phyloP scores from a whole-genome alignment of 1,140 invertebrate genomes.

The Theocolax elegans region DNA sequence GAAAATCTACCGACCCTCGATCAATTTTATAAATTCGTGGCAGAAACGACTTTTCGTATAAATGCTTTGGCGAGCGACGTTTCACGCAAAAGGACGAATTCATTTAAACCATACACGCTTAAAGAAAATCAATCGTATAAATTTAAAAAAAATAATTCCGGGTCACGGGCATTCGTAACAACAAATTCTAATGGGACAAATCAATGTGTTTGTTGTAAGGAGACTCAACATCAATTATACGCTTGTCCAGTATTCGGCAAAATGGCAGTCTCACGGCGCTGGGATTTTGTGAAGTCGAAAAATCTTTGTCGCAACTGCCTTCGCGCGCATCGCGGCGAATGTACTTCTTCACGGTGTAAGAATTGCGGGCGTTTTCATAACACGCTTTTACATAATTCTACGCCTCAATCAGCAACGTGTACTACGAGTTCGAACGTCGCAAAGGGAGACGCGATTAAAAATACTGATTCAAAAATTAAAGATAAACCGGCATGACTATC shows the following conservation, averaged over 20 bases:
- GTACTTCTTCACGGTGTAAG: neutral
- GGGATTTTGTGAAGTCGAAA: neutral
- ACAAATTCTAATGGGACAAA: neutral
- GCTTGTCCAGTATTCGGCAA: neutral
- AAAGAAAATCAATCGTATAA: neutral
- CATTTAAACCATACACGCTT: neutral
- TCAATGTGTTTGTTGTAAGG: neutral
- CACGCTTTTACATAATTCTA: neutral
- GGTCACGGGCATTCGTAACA: neutral
- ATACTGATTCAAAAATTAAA: too few species aligned
- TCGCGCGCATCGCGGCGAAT: too few species aligned
- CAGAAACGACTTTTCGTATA: neutral
- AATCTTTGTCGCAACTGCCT: too few species aligned
- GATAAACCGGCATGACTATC: too few species aligned
- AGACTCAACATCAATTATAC: neutral
- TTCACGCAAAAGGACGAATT: neutral
- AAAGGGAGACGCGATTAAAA: too few species aligned
- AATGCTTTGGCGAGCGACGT: neutral
- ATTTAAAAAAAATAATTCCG: too few species aligned
- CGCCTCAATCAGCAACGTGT: too few species aligned
- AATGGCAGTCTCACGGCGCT: neutral
- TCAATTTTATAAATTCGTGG: slow-evolving; percentile 11
- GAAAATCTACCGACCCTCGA: slow-evolving; percentile 28
- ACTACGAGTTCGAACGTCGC: too few species aligned
- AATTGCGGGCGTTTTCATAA: neutral